phyloP scores from a whole-genome alignment of 2,113 vertebrate genomes.

The Zootoca vivipara region DNA sequence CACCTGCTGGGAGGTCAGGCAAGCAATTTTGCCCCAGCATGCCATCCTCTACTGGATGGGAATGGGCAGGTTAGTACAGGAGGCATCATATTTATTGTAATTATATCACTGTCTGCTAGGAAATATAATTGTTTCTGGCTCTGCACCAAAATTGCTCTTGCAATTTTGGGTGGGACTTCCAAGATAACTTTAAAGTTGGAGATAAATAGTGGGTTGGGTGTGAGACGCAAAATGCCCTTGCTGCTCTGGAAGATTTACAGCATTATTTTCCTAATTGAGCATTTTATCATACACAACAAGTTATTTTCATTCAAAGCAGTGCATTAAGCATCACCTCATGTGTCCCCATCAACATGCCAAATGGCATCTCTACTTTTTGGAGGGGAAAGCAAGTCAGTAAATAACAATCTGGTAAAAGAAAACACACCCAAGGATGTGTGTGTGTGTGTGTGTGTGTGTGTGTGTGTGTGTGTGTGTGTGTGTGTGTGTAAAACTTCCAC shows the following conservation, averaged over 20 bases:
- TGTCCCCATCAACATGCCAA: conserved; percentile 58
- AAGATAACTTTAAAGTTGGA: not conserved
- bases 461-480: conserved; percentile 30
- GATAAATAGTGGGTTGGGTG: too few species aligned
- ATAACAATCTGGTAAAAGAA: conserved; percentile 56
- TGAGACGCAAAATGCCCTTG: not conserved
- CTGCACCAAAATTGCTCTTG: not conserved
- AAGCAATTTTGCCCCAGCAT: not conserved
- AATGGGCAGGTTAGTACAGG: not conserved
- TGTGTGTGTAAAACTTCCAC: conserved; percentile 44
- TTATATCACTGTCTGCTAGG: accelerated
- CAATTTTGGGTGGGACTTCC: not conserved
- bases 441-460: conserved; percentile 40
- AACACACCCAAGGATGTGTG: not conserved
- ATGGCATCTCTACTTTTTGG: conserved; percentile 52
- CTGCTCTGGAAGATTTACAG: not conserved
- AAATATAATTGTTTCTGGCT: not conserved
- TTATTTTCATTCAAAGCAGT: conserved; percentile 65
- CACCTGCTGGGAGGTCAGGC: not conserved
- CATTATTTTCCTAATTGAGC: conserved; percentile 46
- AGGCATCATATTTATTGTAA: not conserved
- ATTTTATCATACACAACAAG: conserved; percentile 45
- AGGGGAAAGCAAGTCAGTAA: conserved; percentile 57
- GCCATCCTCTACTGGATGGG: not conserved
- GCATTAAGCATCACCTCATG: conserved; percentile 56